Conservation (phyloP, 1,140 invertebrate species). For the Chrysoperla carnea region DNA sequence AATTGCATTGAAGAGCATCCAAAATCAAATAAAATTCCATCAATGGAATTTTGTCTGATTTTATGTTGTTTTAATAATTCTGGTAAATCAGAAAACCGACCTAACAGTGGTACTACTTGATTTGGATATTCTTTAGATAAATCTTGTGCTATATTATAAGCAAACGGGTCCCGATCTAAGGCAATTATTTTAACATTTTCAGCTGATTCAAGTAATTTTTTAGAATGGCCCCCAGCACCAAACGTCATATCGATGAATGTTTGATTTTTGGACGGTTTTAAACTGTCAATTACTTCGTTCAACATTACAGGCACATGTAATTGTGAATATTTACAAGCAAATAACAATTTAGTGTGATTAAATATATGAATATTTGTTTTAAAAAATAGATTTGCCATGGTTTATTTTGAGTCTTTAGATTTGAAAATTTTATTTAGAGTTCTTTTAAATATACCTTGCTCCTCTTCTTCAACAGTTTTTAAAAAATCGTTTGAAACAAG, state of each 20-base stretch:
- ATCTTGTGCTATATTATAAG: slow-evolving; percentile 44
- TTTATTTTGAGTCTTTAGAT: background rate
- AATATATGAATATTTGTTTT: background rate
- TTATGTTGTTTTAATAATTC: slow-evolving; percentile 37
- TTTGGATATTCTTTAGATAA: slow-evolving; percentile 45
- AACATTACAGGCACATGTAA: slow-evolving; percentile 53
- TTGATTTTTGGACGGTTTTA: slow-evolving; percentile 40
- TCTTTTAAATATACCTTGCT: background rate
- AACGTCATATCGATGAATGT: slow-evolving; percentile 80
- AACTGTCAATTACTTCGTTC: slow-evolving; percentile 45
- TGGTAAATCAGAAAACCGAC: slow-evolving; percentile 76
- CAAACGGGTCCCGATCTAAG: slow-evolving; percentile 76
- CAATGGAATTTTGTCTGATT: slow-evolving; percentile 45
- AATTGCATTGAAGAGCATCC: slow-evolving; percentile 96
- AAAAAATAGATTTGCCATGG: slow-evolving; percentile 1
- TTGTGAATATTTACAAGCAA: slow-evolving; percentile 10
- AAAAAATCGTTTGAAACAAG: background rate
- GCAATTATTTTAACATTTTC: slow-evolving; percentile 46
- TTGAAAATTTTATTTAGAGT: background rate
- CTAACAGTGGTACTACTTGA: slow-evolving; percentile 57
- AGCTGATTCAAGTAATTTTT: slow-evolving; percentile 33
- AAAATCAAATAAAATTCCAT: slow-evolving; percentile 83
- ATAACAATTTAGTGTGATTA: slow-evolving; percentile 1
- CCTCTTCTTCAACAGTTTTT: slow-evolving; percentile 5
- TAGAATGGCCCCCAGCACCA: slow-evolving; percentile 80